Conservation (phyloP, 2,888 invertebrate genomes). For the Drosophila subquinaria region DNA sequence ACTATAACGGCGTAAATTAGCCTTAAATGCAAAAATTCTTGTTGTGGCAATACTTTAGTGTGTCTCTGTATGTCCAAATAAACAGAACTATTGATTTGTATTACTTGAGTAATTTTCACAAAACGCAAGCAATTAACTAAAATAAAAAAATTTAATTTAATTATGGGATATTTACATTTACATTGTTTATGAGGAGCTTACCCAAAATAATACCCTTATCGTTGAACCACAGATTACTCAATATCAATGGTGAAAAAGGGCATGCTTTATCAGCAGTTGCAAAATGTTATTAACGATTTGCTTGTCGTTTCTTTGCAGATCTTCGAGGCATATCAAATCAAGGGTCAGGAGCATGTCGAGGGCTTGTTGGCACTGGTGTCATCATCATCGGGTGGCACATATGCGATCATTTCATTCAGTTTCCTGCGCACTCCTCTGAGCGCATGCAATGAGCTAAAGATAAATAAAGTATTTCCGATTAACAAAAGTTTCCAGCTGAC, state of each 20-base stretch:
- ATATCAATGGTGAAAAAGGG: not conserved
- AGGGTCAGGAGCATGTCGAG: slow-evolving; percentile 81
- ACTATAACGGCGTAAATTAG: no score
- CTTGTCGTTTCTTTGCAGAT: slow-evolving; percentile 59
- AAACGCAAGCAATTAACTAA: not conserved
- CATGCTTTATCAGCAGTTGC: not conserved
- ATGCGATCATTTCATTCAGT: slow-evolving; percentile 83
- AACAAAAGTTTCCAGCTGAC: slow-evolving; percentile 92
- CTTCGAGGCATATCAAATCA: slow-evolving; percentile 85
- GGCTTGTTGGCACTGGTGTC: slow-evolving; percentile 83
- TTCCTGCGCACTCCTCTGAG: slow-evolving; percentile 87
- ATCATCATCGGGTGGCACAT: slow-evolving; percentile 82
- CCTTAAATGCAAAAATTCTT: no score
- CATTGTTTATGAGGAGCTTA: not conserved
- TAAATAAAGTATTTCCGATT: slow-evolving; percentile 93
- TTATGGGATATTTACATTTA: not conserved
- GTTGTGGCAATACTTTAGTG: no score
- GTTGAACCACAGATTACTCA: not conserved
- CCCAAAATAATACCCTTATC: not conserved
- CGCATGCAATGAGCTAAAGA: slow-evolving; percentile 91
- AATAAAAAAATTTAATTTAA: not conserved
- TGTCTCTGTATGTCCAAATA: no score
- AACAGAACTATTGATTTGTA: no score
- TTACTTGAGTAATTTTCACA: no score
- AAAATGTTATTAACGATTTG: no score